Evolutionary conservation across 2,797 vertebrate genomes (phyloP).

Genomic region (Tarsius wallacei): DNA sequence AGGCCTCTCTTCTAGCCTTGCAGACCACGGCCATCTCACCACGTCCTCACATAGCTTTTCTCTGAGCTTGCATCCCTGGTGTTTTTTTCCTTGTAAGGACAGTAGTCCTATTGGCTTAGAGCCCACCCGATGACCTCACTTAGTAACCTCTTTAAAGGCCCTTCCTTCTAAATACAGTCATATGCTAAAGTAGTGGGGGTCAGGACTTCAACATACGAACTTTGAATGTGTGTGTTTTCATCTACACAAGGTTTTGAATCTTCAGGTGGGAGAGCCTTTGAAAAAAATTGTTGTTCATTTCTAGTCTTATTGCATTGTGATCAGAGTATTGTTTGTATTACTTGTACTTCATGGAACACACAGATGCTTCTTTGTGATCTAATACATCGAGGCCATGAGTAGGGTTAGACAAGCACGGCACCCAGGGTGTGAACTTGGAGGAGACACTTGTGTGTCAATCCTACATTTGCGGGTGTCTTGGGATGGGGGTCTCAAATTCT

Average conservation of each 20-base stretch:
- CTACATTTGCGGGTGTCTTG: background rate
- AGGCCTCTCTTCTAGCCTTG: background rate
- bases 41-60: background rate
- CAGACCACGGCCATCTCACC: background rate
- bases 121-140: background rate
- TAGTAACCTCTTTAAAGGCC: background rate
- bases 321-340: background rate
- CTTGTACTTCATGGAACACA: background rate
- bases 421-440: background rate
- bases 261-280: background rate
- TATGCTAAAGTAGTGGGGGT: no score
- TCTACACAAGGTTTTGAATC: background rate
- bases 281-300: slow-evolving; percentile 13
- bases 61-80: background rate
- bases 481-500: background rate
- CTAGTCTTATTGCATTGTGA: slow-evolving; percentile 44
- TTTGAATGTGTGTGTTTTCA: background rate
- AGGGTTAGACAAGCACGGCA: background rate
- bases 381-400: background rate
- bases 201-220: background rate
- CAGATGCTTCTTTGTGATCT: slow-evolving; percentile 31
- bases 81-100: background rate
- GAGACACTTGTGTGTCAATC: background rate
- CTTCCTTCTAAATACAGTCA: background rate
- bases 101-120: background rate